phyloP scores from a whole-genome alignment of 2,888 invertebrate genomes.

The Trissoscelio sp. region DNA sequence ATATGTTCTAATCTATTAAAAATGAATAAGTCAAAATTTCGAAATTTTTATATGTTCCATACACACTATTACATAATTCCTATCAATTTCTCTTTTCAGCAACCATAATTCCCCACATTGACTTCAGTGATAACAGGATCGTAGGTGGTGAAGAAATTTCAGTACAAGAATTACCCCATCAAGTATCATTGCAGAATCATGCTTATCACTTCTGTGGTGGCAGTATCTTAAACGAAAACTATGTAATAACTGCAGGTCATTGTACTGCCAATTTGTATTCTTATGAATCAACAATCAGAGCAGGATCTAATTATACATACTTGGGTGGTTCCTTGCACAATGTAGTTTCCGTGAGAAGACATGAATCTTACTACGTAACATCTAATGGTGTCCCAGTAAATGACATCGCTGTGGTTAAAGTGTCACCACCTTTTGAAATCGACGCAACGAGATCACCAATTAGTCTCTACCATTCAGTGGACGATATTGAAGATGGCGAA shows the following conservation, averaged over 20 bases:
- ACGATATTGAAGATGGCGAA: constrained; percentile 38
- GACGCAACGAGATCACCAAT: constrained; percentile 41
- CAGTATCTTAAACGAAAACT: constrained; percentile 36
- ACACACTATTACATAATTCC: too few relatives aligned
- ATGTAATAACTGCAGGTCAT: constrained; percentile 55
- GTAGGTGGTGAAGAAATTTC: constrained; percentile 84
- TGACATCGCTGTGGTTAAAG: constrained; percentile 60
- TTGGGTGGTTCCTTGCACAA: constrained; percentile 45
- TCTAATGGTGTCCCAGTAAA: background rate
- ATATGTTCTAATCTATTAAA: too few relatives aligned
- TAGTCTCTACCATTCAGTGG: constrained; percentile 14
- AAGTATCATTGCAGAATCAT: constrained; percentile 75
- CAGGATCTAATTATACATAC: constrained; percentile 18
- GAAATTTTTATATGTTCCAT: too few relatives aligned
- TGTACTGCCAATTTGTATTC: background rate
- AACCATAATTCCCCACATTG: background rate
- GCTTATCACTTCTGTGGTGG: constrained; percentile 45
- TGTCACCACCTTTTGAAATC: constrained; percentile 56
- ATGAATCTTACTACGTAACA: constrained; percentile 5
- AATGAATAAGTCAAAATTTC: too few relatives aligned
- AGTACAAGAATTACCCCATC: constrained; percentile 84
- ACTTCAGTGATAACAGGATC: constrained; percentile 76
- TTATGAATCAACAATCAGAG: constrained; percentile 17
- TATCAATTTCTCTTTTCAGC: constrained; percentile 24
- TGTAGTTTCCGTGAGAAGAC: constrained; percentile 20